Base-by-base conservation (phyloP, 2,888 invertebrate species). In the Plebejus argus region DNA sequence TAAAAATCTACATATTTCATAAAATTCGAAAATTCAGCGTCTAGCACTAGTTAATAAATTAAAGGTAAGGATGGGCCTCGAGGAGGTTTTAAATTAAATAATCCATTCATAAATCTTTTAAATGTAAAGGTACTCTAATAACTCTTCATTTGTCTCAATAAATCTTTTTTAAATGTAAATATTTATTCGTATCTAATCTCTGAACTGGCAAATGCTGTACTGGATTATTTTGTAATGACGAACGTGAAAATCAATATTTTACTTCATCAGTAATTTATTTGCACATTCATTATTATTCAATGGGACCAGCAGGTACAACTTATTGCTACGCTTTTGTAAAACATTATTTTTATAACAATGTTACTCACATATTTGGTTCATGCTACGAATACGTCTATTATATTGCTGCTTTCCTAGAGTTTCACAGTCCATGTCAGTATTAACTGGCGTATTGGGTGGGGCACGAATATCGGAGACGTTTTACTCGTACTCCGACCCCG, bases 381-480 rank as follows among this genome's bases (percentile, higher is more conserved):
- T 53, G 53, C 53, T 53, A 53, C 18, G 18, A 53, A 53, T 53
- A 53, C 18, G 18, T 18, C 18, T 18, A 53, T 53, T 53, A 53
- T 45, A 3, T 10, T 39, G 10, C 53, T 53, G 53, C 1, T 53
- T 53, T 53, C 10, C 18, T 53, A 18, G 18, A 53, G 53, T 0
- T 18, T 53, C 53, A 18, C 53, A 53, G 53, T 53, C 53, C 5
- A 53, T 18, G 18, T 10, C 45, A 45, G 10, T 45, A 5, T 53
- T 10, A 39, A 39, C 49, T 4, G 15, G 53, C 18, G 18, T 4
- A 1, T 20, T 58, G 15, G 61, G 61, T 58, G 15, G 61, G 61
- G 23, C 61, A 61, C 61, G 8, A 23, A 10, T 20, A 61, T 23
- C 10, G 23, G 23, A 77, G 71, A 76, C 77, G 28, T 23, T 66